phyloP scores from a whole-genome alignment of 2,797 vertebrate species.

The Prunella strophiata region DNA sequence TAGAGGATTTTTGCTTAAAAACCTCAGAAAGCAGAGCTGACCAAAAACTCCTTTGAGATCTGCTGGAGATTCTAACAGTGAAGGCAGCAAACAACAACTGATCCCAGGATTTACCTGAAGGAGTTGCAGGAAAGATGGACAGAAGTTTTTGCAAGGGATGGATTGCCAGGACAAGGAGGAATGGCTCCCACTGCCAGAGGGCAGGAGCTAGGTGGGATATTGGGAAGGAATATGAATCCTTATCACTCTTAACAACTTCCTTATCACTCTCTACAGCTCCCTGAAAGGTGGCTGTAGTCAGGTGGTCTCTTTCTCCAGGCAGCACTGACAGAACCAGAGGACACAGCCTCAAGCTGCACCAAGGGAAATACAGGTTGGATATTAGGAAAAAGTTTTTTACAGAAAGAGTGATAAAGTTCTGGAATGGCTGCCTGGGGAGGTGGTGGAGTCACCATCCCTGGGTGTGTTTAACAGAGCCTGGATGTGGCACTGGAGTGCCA shows the following conservation, averaged over 20 bases:
- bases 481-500: not conserved
- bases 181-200: not conserved
- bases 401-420: not conserved
- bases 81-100: not conserved
- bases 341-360: not conserved
- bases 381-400: not conserved
- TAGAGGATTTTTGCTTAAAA: not conserved
- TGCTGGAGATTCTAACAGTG: not conserved
- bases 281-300: not conserved
- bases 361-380: not conserved
- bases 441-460: not conserved
- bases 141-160: not conserved
- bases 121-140: no score
- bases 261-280: no score
- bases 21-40: not conserved
- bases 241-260: no score
- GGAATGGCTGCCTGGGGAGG: not conserved
- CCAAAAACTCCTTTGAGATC: not conserved
- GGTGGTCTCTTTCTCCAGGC: not conserved
- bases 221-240: not conserved
- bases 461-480: not conserved
- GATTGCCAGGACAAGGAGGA: rapidly evolving
- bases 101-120: not conserved
- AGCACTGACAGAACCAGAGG: not conserved
- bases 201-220: not conserved